These are phyloP conservation scores for Leptura quadrifasciata DNA, from an alignment of 2,888 invertebrate species.

Conservation along the genomic window DNA sequence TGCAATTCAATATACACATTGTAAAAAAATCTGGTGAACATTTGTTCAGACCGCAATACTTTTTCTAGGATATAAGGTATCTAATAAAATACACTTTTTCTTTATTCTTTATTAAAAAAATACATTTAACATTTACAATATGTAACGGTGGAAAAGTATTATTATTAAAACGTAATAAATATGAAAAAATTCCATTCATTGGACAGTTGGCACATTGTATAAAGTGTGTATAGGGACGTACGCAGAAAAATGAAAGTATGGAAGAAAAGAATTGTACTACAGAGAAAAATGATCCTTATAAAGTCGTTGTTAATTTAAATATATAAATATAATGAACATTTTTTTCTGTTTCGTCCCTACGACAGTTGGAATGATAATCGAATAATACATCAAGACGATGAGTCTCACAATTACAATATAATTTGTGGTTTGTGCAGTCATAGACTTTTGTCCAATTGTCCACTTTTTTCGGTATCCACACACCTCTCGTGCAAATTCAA, in stretches of 20 bases:
- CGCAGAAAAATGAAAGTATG: conserved; percentile 1
- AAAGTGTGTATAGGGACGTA: conserved; percentile 6
- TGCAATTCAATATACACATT: too few species aligned
- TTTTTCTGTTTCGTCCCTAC: neutral
- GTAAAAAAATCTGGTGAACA: too few species aligned
- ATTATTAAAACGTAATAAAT: neutral
- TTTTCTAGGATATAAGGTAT: too few species aligned
- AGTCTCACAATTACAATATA: neutral
- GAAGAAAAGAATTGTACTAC: neutral
- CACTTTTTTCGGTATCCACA: neutral
- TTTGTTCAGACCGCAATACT: too few species aligned
- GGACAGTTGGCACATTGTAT: conserved; percentile 32
- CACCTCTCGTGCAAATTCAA: neutral
- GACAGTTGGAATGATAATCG: neutral
- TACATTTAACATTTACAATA: conserved; percentile 26
- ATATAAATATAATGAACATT: neutral
- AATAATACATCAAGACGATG: neutral
- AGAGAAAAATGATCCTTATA: neutral
- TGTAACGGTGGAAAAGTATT: conserved; percentile 26
- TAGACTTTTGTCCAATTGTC: neutral
- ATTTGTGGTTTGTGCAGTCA: neutral
- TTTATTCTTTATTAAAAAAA: conserved; percentile 32
- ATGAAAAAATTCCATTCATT: conserved; percentile 3
- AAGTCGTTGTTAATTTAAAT: conserved; percentile 9
- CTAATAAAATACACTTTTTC: conserved; percentile 15